Percentiles rank a stretch among this genome's conserved stretches.
These are phyloP conservation scores for Lasioglossum calceatum DNA, from an alignment of 2,888 invertebrate species.

Conservation along the genomic window DNA sequence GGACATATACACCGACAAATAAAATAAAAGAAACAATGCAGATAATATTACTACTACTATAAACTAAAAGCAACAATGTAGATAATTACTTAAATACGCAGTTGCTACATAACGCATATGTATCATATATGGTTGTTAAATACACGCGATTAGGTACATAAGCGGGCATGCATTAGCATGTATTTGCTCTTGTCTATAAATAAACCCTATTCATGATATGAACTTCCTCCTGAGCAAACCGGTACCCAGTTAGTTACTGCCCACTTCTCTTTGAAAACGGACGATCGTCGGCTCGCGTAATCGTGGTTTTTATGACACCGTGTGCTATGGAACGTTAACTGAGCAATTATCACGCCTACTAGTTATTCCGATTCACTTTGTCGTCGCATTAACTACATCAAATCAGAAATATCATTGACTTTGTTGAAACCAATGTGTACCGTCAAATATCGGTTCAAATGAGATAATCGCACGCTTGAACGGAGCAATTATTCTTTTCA, in stretches of 20 bases:
- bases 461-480: not conserved
- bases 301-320: not conserved
- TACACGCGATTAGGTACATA: slow-evolving; percentile 1
- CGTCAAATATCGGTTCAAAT: not conserved
- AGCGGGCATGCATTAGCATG: slow-evolving; percentile 4
- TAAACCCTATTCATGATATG: slow-evolving; percentile 10
- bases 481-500: not conserved
- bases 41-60: too few species aligned
- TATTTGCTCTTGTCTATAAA: slow-evolving; percentile 11
- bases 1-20: too few species aligned
- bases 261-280: slow-evolving; percentile 8
- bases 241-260: slow-evolving; percentile 13
- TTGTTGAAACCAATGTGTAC: not conserved
- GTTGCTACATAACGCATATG: not conserved
- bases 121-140: not conserved
- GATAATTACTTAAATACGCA: not conserved
- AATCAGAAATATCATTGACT: not conserved
- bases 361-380: not conserved
- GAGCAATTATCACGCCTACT: not conserved
- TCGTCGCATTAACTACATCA: too few species aligned
- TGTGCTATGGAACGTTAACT: not conserved
- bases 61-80: not conserved
- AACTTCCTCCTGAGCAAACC: slow-evolving; percentile 14
- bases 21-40: too few species aligned
- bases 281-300: not conserved